phyloP scores from a whole-genome alignment of 2,797 vertebrate genomes.

The Sebastes trivittatus region DNA sequence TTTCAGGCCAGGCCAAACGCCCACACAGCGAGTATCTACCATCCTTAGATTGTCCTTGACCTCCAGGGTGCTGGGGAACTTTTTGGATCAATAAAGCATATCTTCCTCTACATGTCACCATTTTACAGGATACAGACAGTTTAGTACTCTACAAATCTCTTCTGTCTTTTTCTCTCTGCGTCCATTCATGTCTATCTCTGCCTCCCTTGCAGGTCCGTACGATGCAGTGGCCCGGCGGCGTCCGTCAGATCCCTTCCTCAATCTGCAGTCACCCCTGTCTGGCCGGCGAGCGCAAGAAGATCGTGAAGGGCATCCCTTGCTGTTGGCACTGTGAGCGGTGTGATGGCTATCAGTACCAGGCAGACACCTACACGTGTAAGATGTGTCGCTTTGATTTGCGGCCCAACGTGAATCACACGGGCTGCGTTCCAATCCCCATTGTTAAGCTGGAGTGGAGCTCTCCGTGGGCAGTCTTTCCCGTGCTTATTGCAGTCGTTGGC shows the following conservation, averaged over 20 bases:
- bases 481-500: slow-evolving; percentile 92
- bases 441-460: slow-evolving; percentile 98
- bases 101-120: not conserved
- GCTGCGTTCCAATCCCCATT: slow-evolving; percentile 93
- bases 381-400: slow-evolving; percentile 94
- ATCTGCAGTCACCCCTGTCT: slow-evolving; percentile 97
- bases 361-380: slow-evolving; percentile 93
- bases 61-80: not conserved
- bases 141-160: slow-evolving; percentile 7
- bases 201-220: slow-evolving; percentile 81
- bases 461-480: slow-evolving; percentile 94
- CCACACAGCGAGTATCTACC: not conserved
- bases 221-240: slow-evolving; percentile 92
- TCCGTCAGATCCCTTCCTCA: slow-evolving; percentile 89
- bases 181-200: not conserved
- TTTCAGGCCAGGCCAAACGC: not conserved
- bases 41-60: slow-evolving; percentile 30
- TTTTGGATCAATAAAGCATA: slow-evolving; percentile 48
- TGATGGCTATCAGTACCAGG: slow-evolving; percentile 97
- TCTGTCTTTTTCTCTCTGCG: not conserved
- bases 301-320: slow-evolving; percentile 96
- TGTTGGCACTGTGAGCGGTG: slow-evolving; percentile 99
- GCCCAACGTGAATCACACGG: slow-evolving; percentile 94
- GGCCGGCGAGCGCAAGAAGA: slow-evolving; percentile 94
- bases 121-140: not conserved